Evolutionary conservation across 1,140 invertebrate species (phyloP), one percentile per base, ranked within the genome.

Genomic region (Aphaenogaster floridana): DNA sequence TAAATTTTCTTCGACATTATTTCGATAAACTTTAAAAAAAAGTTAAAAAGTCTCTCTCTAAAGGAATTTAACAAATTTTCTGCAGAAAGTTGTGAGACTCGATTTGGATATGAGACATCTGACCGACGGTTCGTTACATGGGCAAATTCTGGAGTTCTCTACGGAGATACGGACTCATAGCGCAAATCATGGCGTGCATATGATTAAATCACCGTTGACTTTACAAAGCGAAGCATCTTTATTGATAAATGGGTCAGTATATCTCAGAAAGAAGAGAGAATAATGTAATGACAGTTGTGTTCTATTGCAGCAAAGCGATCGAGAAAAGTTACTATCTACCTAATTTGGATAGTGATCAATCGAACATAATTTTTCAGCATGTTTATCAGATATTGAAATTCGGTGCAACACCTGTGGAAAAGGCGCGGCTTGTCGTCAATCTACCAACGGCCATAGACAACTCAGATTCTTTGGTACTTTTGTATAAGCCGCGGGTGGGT

Each of bases 71-170:
- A 48, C 1, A n/a, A 54, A 28, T 76, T 79, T 54, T 39, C 91
- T 91, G 3, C 74, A 95, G 81, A 94, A 94, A 92, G 89, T 28
- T 42, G 68, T 95, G 3, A 89, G 45, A 15, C 87, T 95, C 36
- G 93, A 95, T 81, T 92, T 96, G 21, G 94, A 95, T 74, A 94
- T 95, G 93, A 94, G 92, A 52, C 71, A 92, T 48, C 84, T 94
- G 9, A 89, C 94, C 11, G 85, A 92, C 34, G 93, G 93, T 0
- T 91, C 88, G 2, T 63, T 86, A 9, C 59, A 90, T 39, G 81
- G 72, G 1, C 64, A 59, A 28, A 79, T 86, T 15, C 68, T 96
- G 72, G 89, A 93, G 45, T 93, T 96, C 54, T 89, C 36, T 42
- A 88, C 89, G 48, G 83, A 74, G 45, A 92, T 88, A 3, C 94